Base-by-base conservation (phyloP, 2,888 invertebrate species). In the Athrips mouffetella region DNA sequence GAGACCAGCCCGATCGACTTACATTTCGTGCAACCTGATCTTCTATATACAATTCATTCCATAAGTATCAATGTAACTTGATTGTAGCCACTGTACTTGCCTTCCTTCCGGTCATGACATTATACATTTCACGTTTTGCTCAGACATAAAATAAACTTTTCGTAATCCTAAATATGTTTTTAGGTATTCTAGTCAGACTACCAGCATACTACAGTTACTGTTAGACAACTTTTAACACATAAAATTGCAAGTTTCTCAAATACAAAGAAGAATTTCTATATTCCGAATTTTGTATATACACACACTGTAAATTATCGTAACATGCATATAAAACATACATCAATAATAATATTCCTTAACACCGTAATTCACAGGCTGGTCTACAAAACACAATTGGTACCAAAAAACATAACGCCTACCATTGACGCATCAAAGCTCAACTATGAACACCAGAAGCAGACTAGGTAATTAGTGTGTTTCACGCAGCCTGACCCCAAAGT, bases 1-100 rank as follows among this genome's bases (percentile, higher is more conserved):
- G 35, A 56, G 47, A 47, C 1, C 47, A 15, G 35, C 3, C n/a
- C 39, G 15, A 37, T 39, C 21, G 27, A 23, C 18, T 47, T 11
- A 47, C 21, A 20, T 46, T 21, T 33, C 45, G 37, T 44, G 30
- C 15, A 5, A 10, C 33, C 35, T 25, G 45, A 16, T 23, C 23
- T 23, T 6, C 23, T 11, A 1, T 37, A n/a, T 23, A 23, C 15
- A 25, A 7, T 25, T 40, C n/a, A 18, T 37, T 23, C 8, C 11
- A 4, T 16, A 2, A 11, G 8, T 20, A 4, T 6, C 4, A 25
- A 6, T 25, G 25, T 25, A 25, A 25, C 25, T 25, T n/a, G n/a
- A n/a, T 6, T 35, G 11, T 2, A 11, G 15, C 40, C 25, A 40
- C 23, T 15, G 40, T 10, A n/a, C 18, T 37, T 18, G 21, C 20